Evolutionary conservation across 2,113 vertebrate genomes (phyloP).

Genomic region (Gnathonemus longibarbis): DNA sequence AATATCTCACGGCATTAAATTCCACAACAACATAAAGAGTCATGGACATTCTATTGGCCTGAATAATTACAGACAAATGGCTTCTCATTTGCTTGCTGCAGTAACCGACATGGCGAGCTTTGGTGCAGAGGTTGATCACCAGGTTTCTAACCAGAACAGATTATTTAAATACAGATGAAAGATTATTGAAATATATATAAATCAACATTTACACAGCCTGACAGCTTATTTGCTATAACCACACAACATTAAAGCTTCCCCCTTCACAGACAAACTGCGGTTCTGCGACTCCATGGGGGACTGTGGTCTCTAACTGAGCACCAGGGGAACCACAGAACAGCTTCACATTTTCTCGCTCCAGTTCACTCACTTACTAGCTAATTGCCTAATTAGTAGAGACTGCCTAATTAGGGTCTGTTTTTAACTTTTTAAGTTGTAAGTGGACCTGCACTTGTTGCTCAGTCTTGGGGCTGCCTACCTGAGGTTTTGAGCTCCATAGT

Average conservation of each 20-base stretch:
- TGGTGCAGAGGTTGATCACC: constrained; percentile 22
- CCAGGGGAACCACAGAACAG: background rate
- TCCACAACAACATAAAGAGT: background rate
- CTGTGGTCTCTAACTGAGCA: background rate
- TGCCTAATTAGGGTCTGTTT: background rate
- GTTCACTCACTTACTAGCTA: background rate
- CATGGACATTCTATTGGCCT: background rate
- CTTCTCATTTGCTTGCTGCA: background rate
- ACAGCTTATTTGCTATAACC: background rate
- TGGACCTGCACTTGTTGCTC: background rate
- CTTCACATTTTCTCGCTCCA: background rate
- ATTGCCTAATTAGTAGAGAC: background rate
- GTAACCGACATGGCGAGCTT: constrained; percentile 5
- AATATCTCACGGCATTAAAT: constrained; percentile 2
- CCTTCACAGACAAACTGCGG: background rate
- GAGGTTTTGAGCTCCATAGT: background rate
- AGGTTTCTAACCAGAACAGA: constrained; percentile 13
- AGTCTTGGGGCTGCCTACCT: background rate
- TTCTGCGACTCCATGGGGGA: background rate
- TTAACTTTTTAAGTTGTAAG: background rate
- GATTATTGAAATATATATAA: constrained; percentile 9
- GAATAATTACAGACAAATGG: constrained; percentile 23
- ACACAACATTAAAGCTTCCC: background rate
- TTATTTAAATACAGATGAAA: constrained; percentile 12
- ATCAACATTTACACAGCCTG: background rate